Evolutionary conservation across 2,797 vertebrate genomes (phyloP).

Genomic region (Spinibarbus caldwelli): DNA sequence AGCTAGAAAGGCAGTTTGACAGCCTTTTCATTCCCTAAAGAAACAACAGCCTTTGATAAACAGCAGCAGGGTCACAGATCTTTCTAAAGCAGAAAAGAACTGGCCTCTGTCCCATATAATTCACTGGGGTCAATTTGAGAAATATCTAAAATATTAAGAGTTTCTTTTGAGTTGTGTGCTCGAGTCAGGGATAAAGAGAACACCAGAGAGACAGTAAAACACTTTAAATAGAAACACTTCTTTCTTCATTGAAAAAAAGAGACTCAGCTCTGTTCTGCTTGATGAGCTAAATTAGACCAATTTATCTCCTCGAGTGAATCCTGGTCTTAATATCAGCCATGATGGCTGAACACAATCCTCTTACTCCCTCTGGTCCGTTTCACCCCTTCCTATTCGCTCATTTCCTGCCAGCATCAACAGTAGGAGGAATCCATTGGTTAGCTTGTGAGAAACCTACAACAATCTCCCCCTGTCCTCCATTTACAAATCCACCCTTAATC

Average conservation of each 20-base stretch:
- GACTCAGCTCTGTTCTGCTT: conserved; percentile 27
- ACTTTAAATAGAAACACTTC: conserved; percentile 18
- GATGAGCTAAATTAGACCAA: conserved; percentile 47
- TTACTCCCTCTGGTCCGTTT: conserved; percentile 32
- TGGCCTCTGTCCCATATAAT: conserved; percentile 28
- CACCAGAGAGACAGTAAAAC: neutral
- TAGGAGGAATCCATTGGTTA: conserved; percentile 57
- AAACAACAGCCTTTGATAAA: conserved; percentile 40
- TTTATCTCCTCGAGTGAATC: conserved; percentile 33
- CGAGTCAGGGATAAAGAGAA: neutral
- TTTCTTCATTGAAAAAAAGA: neutral
- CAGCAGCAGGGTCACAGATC: conserved; percentile 44
- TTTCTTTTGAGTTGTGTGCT: neutral
- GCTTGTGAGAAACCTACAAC: conserved; percentile 57
- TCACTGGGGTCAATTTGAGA: conserved; percentile 39
- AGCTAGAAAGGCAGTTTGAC: conserved; percentile 8
- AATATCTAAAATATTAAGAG: conserved; percentile 27
- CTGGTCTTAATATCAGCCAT: conserved; percentile 38
- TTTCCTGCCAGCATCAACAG: conserved; percentile 46
- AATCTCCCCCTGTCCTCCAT: conserved; percentile 71
- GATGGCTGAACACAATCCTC: conserved; percentile 45
- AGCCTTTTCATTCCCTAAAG: conserved; percentile 11
- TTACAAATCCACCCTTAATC: conserved; percentile 74
- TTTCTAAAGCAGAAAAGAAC: conserved; percentile 40
- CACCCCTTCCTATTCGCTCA: conserved; percentile 26